phyloP scores from a whole-genome alignment of 2,888 invertebrate genomes.

The Globia sparganii region DNA sequence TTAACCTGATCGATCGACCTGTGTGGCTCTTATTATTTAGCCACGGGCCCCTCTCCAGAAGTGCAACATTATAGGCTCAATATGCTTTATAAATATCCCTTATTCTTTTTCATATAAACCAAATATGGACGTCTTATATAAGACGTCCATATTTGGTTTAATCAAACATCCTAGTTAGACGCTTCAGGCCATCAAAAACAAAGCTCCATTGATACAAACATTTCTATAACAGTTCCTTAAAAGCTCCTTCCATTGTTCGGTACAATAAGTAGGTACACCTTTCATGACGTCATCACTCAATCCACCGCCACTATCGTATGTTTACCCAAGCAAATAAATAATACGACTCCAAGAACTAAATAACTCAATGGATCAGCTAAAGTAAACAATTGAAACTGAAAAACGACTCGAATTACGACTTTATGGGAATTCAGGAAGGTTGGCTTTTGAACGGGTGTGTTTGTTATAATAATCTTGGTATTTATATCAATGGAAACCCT shows the following conservation, averaged over 20 bases:
- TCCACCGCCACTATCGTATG: constrained; percentile 71
- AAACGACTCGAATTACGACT: constrained; percentile 9
- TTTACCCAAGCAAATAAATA: constrained; percentile 81
- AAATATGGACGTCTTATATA: too few relatives aligned
- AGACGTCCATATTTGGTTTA: background rate
- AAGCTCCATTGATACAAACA: constrained; percentile 32
- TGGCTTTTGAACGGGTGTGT: constrained; percentile 24
- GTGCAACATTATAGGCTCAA: background rate
- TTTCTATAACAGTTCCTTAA: constrained; percentile 37
- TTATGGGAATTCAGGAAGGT: constrained; percentile 48
- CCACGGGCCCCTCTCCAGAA: too few relatives aligned
- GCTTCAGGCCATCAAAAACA: constrained; percentile 19
- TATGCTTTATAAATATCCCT: too few relatives aligned
- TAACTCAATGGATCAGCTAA: constrained; percentile 77
- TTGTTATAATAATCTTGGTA: constrained; percentile 61
- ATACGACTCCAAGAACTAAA: constrained; percentile 74
- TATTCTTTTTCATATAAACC: background rate
- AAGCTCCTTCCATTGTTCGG: constrained; percentile 39
- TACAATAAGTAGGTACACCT: constrained; percentile 53
- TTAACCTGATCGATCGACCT: too few relatives aligned
- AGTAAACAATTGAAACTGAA: constrained; percentile 72
- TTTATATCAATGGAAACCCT: constrained; percentile 81
- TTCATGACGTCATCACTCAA: constrained; percentile 73
- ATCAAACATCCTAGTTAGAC: background rate
- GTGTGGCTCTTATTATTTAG: too few relatives aligned